Evolutionary conservation across 2,113 vertebrate species (phyloP).

Genomic region (Xenotilapia caudafasciata): DNA sequence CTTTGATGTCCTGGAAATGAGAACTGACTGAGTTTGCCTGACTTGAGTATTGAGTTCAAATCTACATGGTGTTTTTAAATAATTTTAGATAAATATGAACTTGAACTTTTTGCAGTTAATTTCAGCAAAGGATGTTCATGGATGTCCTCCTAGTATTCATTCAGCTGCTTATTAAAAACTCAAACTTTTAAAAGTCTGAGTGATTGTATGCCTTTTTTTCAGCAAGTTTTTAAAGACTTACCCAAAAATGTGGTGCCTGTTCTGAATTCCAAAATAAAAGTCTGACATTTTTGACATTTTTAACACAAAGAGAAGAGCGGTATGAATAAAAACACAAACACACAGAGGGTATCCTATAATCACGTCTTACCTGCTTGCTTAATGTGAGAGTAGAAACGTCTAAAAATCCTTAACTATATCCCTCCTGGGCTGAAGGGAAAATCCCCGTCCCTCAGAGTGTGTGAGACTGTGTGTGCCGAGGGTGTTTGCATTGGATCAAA

Average conservation of each 20-base stretch:
- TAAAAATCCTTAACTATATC: slow-evolving; percentile 47
- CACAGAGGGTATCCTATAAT: neutral
- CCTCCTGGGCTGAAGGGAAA: slow-evolving; percentile 22
- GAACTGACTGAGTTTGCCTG: neutral
- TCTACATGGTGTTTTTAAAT: neutral
- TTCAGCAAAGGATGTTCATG: neutral
- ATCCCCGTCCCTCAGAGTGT: slow-evolving; percentile 16
- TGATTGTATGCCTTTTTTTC: neutral
- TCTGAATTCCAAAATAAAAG: neutral
- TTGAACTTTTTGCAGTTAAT: neutral
- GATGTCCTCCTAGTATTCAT: neutral
- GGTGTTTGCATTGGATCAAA: slow-evolving; percentile 24
- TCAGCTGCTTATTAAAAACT: neutral
- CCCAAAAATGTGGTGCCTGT: neutral
- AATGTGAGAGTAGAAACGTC: slow-evolving; percentile 5
- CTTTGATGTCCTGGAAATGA: neutral
- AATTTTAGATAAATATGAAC: neutral
- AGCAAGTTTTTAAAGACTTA: neutral
- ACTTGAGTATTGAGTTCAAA: neutral
- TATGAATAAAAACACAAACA: neutral
- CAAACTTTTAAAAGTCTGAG: neutral
- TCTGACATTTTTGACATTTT: neutral
- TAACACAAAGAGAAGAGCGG: neutral
- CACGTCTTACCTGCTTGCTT: neutral
- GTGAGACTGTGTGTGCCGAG: neutral